phyloP scores from a whole-genome alignment of 2,113 vertebrate species.

The Ahaetulla prasina region DNA sequence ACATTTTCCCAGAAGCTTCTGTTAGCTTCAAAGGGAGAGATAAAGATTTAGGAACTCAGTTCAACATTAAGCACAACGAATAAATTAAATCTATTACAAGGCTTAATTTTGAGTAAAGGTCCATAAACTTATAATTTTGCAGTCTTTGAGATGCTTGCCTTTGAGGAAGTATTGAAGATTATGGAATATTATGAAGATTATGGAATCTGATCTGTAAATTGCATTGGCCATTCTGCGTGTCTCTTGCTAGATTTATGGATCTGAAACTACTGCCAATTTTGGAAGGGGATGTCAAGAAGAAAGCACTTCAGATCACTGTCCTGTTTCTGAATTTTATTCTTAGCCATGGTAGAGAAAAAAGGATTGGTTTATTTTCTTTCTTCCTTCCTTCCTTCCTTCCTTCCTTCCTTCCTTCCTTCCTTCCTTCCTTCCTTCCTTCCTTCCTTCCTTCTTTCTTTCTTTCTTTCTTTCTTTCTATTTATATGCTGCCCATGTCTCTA shows the following conservation, averaged over 20 bases:
- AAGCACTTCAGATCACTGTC: neutral
- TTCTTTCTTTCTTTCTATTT: neutral
- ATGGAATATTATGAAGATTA: neutral
- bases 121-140: neutral
- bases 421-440: neutral
- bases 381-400: too few relatives aligned
- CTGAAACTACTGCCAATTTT: neutral
- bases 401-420: too few relatives aligned
- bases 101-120: neutral
- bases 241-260: neutral
- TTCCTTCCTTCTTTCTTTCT: too few relatives aligned
- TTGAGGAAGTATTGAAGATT: neutral
- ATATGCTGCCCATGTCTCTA: neutral
- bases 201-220: neutral
- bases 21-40: neutral
- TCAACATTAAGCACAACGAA: neutral
- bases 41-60: neutral
- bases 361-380: neutral
- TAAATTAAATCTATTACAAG: neutral
- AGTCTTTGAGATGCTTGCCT: neutral
- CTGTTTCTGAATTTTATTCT: neutral
- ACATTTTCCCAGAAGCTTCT: neutral
- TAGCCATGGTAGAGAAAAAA: neutral
- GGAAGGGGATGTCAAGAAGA: neutral
- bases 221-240: neutral